Evolutionary conservation across 2,113 vertebrate species (phyloP).

Genomic region (Neotoma lepida): DNA sequence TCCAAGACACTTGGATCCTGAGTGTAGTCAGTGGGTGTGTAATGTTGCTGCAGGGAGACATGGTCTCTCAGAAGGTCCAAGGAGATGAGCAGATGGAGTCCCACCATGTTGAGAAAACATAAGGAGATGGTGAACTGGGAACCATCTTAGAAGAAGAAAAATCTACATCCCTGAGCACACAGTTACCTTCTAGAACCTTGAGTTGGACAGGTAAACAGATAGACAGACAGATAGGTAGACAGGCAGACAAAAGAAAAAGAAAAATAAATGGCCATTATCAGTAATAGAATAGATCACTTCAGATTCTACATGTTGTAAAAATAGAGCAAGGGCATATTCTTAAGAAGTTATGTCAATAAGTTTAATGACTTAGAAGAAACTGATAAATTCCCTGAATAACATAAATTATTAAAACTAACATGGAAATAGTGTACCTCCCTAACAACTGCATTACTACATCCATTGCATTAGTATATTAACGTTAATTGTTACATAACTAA

Average conservation of each 20-base stretch:
- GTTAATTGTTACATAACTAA: neutral
- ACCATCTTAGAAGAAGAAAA: neutral
- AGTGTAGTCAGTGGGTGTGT: neutral
- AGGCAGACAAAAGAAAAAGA: neutral
- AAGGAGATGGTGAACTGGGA: neutral
- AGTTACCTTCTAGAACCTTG: neutral
- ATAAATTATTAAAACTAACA: neutral
- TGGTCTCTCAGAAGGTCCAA: neutral
- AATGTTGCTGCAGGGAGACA: neutral
- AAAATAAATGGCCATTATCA: neutral
- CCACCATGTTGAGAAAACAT: neutral
- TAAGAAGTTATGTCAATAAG: neutral
- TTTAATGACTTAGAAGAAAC: neutral
- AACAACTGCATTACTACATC: too few relatives aligned
- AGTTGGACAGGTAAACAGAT: neutral
- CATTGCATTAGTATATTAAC: neutral
- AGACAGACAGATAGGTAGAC: neutral
- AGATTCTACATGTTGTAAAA: constrained; percentile 35
- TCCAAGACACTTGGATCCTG: neutral
- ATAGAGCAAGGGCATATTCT: neutral
- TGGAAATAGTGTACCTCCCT: too few relatives aligned
- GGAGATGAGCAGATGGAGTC: neutral
- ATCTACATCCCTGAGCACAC: neutral
- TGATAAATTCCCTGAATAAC: neutral
- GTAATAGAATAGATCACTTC: neutral